Conservation (phyloP, 2,113 vertebrate species). For the Regulus satrapa region DNA sequence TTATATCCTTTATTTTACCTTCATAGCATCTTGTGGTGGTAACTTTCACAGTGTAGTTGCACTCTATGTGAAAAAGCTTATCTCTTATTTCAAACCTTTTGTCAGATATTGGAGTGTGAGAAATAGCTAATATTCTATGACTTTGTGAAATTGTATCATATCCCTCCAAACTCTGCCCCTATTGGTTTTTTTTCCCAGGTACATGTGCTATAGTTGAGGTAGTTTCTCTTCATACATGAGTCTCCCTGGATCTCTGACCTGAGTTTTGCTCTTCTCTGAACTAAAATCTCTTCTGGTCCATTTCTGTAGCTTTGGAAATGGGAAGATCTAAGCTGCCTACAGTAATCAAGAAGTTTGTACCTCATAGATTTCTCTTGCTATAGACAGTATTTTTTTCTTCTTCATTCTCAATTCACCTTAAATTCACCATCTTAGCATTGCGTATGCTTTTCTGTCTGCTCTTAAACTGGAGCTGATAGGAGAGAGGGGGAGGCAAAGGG, state of each 20-base stretch:
- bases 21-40: not conserved
- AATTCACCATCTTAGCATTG: not conserved
- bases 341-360: not conserved
- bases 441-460: not conserved
- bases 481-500: not conserved
- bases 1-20: not conserved
- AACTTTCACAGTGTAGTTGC: not conserved
- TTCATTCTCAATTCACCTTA: not conserved
- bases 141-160: not conserved
- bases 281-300: not conserved
- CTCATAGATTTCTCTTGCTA: not conserved
- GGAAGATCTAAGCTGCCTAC: not conserved
- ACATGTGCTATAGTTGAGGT: not conserved
- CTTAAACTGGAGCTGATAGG: not conserved
- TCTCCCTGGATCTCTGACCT: not conserved
- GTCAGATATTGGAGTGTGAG: not conserved
- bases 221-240: not conserved
- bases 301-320: not conserved
- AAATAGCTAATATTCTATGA: not conserved
- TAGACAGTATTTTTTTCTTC: not conserved
- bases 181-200: not conserved
- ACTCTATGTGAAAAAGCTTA: accelerated
- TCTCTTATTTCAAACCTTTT: not conserved
- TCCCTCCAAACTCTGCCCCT: not conserved
- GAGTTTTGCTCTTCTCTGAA: not conserved